These are phyloP conservation scores for Mormyrops attenuatus DNA, from an alignment of 2,797 vertebrate species.

Conservation along the genomic window DNA sequence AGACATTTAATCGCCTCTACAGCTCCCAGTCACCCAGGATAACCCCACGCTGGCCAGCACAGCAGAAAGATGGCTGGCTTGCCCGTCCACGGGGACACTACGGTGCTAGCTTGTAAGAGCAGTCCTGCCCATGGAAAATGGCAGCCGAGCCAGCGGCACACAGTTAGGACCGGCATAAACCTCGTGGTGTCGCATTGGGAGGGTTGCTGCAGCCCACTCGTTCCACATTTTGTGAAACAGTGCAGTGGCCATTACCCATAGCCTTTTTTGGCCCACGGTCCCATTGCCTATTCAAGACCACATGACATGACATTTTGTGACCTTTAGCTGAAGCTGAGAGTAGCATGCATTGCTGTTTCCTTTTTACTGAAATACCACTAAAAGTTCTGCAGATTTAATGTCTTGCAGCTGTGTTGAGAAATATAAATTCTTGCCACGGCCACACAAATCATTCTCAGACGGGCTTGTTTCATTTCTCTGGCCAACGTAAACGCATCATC, in stretches of 20 bases:
- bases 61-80: background rate
- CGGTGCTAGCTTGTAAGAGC: background rate
- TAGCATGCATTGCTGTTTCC: constrained; percentile 28
- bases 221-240: background rate
- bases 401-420: constrained; percentile 43
- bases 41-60: constrained; percentile 6
- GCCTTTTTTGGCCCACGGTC: background rate
- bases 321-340: constrained; percentile 30
- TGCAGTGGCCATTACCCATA: background rate
- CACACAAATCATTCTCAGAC: constrained; percentile 32
- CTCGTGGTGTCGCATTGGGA: background rate
- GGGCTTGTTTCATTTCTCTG: background rate
- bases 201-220: background rate
- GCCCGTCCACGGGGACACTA: background rate
- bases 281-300: constrained; percentile 9
- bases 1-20: constrained; percentile 31
- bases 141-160: background rate
- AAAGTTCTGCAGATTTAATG: constrained; percentile 39
- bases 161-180: background rate
- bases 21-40: constrained; percentile 17
- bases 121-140: background rate
- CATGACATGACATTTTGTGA: constrained; percentile 25
- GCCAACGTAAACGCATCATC: background rate
- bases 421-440: constrained; percentile 40
- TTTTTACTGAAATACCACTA: constrained; percentile 32